These are phyloP conservation scores for Rhingia rostrata DNA, from an alignment of 2,888 invertebrate species.

Conservation along the genomic window DNA sequence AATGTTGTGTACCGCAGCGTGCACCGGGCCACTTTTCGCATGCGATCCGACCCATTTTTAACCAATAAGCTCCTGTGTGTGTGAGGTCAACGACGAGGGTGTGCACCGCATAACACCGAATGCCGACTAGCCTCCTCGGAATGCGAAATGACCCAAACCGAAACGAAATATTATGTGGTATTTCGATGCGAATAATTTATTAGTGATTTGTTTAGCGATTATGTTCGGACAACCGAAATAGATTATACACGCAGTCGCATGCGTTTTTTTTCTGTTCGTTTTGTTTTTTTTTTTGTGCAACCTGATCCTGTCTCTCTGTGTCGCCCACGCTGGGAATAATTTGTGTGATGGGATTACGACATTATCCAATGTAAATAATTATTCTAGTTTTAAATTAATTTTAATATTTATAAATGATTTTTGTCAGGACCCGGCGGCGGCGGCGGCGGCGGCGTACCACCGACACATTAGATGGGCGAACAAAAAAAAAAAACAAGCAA, in stretches of 20 bases:
- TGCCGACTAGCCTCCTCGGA: slow-evolving; percentile 10
- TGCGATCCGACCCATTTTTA: slow-evolving; percentile 66
- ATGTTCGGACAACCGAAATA: slow-evolving; percentile 72
- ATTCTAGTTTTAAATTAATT: slow-evolving; percentile 71
- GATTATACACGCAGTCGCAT: slow-evolving; percentile 52
- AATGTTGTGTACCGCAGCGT: slow-evolving; percentile 57
- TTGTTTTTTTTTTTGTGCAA: background rate
- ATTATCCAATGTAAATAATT: slow-evolving; percentile 73
- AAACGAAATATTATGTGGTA: slow-evolving; percentile 74
- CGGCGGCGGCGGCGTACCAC: background rate
- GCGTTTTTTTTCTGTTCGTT: slow-evolving; percentile 2
- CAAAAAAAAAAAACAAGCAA: background rate
- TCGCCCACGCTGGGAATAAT: slow-evolving; percentile 44
- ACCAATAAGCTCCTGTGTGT: slow-evolving; percentile 64
- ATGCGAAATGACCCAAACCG: slow-evolving; percentile 70
- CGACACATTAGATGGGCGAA: slow-evolving; percentile 16
- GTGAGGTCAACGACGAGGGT: slow-evolving; percentile 44
- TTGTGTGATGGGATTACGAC: slow-evolving; percentile 67
- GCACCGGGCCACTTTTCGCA: slow-evolving; percentile 54
- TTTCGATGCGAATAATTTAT: slow-evolving; percentile 74
- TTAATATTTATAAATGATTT: slow-evolving; percentile 65
- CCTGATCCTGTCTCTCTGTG: background rate
- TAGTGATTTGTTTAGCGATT: slow-evolving; percentile 75
- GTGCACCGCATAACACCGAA: background rate
- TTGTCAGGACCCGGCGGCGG: background rate